A percentile compares a stretch with the other conserved stretches of the same genome.
Evolutionary conservation across 2,113 vertebrate species (phyloP).

Genomic region (Lophotis ruficrista): DNA sequence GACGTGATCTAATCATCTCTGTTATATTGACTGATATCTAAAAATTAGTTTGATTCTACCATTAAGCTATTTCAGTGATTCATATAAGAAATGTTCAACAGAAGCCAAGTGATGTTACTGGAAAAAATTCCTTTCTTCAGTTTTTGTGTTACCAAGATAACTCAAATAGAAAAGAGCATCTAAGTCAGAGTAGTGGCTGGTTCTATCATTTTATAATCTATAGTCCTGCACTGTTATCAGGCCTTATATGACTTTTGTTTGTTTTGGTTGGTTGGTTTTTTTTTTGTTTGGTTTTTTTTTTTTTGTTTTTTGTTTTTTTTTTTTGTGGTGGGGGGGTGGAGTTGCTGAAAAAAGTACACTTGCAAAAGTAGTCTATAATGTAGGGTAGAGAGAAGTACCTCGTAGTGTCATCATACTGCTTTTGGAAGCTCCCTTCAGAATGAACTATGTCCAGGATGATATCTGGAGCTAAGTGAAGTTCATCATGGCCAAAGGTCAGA

Average conservation of each 20-base stretch:
- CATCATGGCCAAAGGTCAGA: not conserved
- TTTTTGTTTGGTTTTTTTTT: too few species aligned
- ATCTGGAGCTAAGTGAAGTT: not conserved
- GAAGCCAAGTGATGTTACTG: not conserved
- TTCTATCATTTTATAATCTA: not conserved
- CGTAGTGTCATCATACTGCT: not conserved
- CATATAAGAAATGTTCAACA: not conserved
- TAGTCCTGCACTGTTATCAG: not conserved
- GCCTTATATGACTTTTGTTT: not conserved
- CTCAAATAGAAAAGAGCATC: not conserved
- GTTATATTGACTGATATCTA: not conserved
- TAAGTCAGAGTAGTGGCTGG: not conserved
- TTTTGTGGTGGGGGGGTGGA: fast-evolving
- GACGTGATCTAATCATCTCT: not conserved
- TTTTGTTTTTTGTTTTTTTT: not conserved
- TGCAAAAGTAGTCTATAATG: not conserved
- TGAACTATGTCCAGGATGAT: not conserved
- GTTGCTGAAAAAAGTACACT: not conserved
- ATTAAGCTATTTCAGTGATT: not conserved
- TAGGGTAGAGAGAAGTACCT: not conserved
- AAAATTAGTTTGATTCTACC: not conserved
- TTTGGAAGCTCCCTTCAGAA: not conserved
- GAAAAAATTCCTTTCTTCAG: not conserved
- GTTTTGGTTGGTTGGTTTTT: not conserved
- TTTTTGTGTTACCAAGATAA: not conserved